Evolutionary conservation across 2,113 vertebrate species (phyloP), one percentile per base, ranked within the genome.

Genomic region (Etia nguti): DNA sequence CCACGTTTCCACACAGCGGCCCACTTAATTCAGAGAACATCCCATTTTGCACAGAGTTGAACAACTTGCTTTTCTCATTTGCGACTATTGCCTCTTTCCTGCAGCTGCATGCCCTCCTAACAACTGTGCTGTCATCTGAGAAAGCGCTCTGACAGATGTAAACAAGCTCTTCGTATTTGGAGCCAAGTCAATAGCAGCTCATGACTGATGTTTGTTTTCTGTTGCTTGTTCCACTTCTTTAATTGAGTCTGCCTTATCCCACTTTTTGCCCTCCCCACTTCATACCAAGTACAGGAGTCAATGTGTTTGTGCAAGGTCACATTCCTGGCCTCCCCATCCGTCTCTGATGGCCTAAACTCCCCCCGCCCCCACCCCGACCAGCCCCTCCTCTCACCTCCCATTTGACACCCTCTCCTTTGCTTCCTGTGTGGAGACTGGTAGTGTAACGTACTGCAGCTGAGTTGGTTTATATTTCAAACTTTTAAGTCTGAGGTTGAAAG

Each of bases 241-340:
- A 54, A 86, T 90, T 86, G 73, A 87, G 52, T 86, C 75, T 86
- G 41, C 65, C 56, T 41, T 68, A 79, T 86, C 83, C 88, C 46
- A 73, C 73, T 84, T 84, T 85, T 65, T 79, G 26, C 43, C 43
- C 70, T 70, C 83, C 54, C 59, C 57, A 56, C 55, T 86, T n/a
- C 68, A 65, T 75, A 73, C 75, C 80, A 73, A 83, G 79, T 80
- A 80, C 55, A 91, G 56, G 68, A 93, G 86, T 90, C 34, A 22
- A 31, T 87, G 80, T 89, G 85, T 90, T 90, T 94, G 84, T 90
- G 89, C 88, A 93, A 93, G 93, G 91, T 92, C 91, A 92, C 92
- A 94, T 95, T 95, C 93, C 89, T 92, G 65, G 85, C 88, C 84
- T 89, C 73, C 84, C 84, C 48, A 24, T 93, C 86, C 84, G 46